Evolutionary conservation across 2,888 invertebrate species (phyloP).

Genomic region (Mylabris sibirica): DNA sequence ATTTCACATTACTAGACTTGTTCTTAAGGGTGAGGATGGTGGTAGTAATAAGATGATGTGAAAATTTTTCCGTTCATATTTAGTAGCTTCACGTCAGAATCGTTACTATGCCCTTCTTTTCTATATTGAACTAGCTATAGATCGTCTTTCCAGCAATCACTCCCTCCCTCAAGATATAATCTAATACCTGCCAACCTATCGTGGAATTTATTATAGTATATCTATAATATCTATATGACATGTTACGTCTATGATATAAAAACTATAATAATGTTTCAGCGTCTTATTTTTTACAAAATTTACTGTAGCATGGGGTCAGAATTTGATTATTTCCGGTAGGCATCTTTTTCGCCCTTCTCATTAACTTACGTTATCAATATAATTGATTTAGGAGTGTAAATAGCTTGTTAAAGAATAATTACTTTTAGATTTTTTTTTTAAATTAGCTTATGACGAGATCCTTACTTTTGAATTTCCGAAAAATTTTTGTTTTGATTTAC

Average conservation of each 20-base stretch:
- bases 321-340: no score
- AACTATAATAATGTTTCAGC: neutral
- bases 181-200: conserved; percentile 9
- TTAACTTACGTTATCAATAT: no score
- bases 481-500: no score
- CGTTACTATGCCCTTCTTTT: neutral
- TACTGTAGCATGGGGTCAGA: neutral
- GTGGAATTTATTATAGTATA: conserved; percentile 8
- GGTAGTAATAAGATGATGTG: neutral
- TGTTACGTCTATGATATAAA: neutral
- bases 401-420: no score
- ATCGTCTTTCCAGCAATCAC: neutral
- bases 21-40: neutral
- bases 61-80: neutral
- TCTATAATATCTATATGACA: neutral
- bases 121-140: neutral
- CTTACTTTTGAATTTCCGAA: no score
- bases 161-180: neutral
- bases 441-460: no score
- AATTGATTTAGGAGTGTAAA: no score
- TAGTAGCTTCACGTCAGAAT: neutral
- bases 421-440: no score
- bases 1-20: conserved; percentile 2
- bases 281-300: neutral
- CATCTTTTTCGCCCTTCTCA: no score